Evolutionary conservation across 2,113 vertebrate genomes (phyloP).

Genomic region (Gobio gobio): DNA sequence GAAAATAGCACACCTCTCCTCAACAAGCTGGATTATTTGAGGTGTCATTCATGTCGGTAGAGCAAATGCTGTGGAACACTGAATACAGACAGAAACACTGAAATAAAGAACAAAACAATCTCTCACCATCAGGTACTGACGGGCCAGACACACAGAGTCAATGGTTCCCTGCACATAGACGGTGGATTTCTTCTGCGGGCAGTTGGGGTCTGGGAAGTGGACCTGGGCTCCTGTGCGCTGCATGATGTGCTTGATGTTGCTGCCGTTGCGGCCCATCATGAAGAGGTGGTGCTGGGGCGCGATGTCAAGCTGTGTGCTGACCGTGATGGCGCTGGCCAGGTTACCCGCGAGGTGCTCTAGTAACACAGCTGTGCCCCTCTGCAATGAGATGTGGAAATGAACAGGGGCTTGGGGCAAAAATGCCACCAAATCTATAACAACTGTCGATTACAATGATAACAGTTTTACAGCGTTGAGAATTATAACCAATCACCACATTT

Average conservation of each 20-base stretch:
- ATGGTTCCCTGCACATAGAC: slow-evolving; percentile 99
- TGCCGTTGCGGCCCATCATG: slow-evolving; percentile 98
- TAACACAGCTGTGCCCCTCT: slow-evolving; percentile 94
- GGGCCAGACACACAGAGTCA: slow-evolving; percentile 95
- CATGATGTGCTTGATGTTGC: slow-evolving; percentile 98
- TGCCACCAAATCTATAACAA: not conserved
- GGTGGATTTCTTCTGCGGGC: slow-evolving; percentile 96
- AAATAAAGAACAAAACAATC: not conserved
- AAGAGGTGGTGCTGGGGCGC: slow-evolving; percentile 98
- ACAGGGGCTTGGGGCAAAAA: not conserved
- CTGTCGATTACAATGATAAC: not conserved
- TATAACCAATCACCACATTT: no score
- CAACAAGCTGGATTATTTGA: not conserved
- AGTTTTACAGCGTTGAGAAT: no score
- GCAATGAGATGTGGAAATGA: slow-evolving; percentile 15
- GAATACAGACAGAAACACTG: not conserved
- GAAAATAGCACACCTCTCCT: not conserved
- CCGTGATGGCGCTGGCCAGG: slow-evolving; percentile 90
- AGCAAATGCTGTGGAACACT: not conserved
- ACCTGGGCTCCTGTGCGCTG: slow-evolving; percentile 98
- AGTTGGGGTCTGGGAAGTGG: slow-evolving; percentile 96
- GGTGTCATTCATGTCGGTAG: not conserved
- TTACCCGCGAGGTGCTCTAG: slow-evolving; percentile 93
- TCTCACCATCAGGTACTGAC: slow-evolving; percentile 97
- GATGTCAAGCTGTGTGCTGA: slow-evolving; percentile 96